phyloP scores from a whole-genome alignment of 2,888 invertebrate species.

The Nephrotoma guestfalica region DNA sequence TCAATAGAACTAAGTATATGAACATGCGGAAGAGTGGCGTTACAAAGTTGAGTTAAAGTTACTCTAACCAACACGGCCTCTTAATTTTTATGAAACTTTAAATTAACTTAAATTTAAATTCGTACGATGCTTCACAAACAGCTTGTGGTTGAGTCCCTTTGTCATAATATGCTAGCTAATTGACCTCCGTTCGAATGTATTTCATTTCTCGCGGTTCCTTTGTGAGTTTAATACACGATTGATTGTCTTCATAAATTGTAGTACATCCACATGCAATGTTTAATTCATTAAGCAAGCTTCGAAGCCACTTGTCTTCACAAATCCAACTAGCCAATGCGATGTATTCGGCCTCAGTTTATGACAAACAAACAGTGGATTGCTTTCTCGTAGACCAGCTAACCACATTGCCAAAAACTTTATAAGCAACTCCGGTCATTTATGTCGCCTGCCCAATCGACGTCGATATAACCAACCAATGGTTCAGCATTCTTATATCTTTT shows the following conservation, averaged over 20 bases:
- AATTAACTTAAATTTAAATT: no score
- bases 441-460: neutral
- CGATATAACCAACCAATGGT: neutral
- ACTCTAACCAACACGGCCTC: no score
- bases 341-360: slow-evolving; percentile 13
- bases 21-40: no score
- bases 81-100: no score
- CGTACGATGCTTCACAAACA: no score
- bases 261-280: neutral
- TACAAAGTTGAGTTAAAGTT: no score
- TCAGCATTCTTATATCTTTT: neutral
- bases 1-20: no score
- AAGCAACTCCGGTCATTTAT: slow-evolving; percentile 11
- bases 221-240: slow-evolving; percentile 8
- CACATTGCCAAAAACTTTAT: slow-evolving; percentile 10
- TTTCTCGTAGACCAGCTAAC: slow-evolving; percentile 10
- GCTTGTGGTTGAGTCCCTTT: no score
- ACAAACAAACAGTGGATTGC: slow-evolving; percentile 10
- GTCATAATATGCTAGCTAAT: no score
- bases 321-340: slow-evolving; percentile 7
- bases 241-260: slow-evolving; percentile 8
- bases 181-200: no score
- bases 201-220: slow-evolving; percentile 8
- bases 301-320: slow-evolving; percentile 10
- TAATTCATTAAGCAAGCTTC: no score